phyloP scores from a whole-genome alignment of 2,888 invertebrate species.

The Formica aserva region DNA sequence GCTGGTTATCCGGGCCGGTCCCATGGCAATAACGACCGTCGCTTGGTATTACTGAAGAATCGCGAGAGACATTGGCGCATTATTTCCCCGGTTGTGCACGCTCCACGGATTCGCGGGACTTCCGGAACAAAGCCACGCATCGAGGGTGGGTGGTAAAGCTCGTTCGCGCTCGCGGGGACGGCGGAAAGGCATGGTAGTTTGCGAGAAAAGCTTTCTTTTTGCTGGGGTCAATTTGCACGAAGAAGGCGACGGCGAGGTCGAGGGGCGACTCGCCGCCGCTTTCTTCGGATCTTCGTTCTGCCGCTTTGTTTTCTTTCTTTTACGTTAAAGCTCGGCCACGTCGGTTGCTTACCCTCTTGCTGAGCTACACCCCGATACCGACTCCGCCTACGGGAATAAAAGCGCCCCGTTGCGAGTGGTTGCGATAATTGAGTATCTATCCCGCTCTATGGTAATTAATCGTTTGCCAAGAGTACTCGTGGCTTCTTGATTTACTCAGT shows the following conservation, averaged over 20 bases:
- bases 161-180: background rate
- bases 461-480: slow-evolving; percentile 1
- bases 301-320: slow-evolving; percentile 49
- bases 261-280: slow-evolving; percentile 26
- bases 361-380: slow-evolving; percentile 41
- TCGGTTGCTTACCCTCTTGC: slow-evolving; percentile 35
- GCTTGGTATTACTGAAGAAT: slow-evolving; percentile 66
- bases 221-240: slow-evolving; percentile 72
- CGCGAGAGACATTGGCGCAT: slow-evolving; percentile 57
- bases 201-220: slow-evolving; percentile 66
- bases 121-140: slow-evolving; percentile 42
- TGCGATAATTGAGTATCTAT: slow-evolving; percentile 64
- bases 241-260: slow-evolving; percentile 29
- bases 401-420: slow-evolving; percentile 48
- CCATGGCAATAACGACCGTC: slow-evolving; percentile 66
- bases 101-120: slow-evolving; percentile 60
- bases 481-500: slow-evolving; percentile 7
- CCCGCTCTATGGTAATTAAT: slow-evolving; percentile 63
- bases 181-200: slow-evolving; percentile 67
- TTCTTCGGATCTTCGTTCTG: slow-evolving; percentile 15
- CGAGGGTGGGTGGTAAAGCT: slow-evolving; percentile 29
- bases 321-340: slow-evolving; percentile 46
- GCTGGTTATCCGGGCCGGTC: slow-evolving; percentile 58
- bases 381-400: slow-evolving; percentile 38
- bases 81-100: slow-evolving; percentile 61